These are phyloP conservation scores for Vollenhovia emeryi DNA, from an alignment of 1,140 invertebrate species.

Conservation along the genomic window DNA sequence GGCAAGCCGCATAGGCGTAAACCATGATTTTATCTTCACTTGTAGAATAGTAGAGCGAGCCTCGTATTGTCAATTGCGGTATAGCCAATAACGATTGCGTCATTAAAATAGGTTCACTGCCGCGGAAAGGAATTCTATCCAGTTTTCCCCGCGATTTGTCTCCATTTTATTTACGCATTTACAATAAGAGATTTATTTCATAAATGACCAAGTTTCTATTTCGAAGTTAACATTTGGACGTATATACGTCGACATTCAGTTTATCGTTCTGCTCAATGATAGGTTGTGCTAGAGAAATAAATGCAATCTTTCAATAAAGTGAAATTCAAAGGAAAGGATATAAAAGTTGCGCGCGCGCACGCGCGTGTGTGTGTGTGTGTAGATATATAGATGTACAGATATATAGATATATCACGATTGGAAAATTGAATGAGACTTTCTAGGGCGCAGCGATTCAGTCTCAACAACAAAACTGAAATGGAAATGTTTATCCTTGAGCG, in stretches of 20 bases:
- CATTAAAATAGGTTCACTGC: background rate
- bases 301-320: constrained; percentile 39
- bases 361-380: background rate
- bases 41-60: background rate
- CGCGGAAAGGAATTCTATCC: background rate
- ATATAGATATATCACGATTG: background rate
- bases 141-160: background rate
- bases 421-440: constrained; percentile 32
- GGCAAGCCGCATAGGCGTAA: constrained; percentile 75
- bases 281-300: background rate
- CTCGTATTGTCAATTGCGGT: background rate
- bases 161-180: background rate
- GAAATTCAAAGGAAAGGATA: constrained; percentile 18
- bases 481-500: constrained; percentile 37
- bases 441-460: constrained; percentile 2
- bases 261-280: constrained; percentile 24
- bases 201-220: background rate
- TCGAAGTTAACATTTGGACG: background rate
- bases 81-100: background rate
- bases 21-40: constrained; percentile 52
- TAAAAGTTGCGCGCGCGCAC: constrained; percentile 30
- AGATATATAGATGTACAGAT: background rate
- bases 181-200: background rate
- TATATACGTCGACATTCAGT: background rate
- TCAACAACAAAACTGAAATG: constrained; percentile 23